Evolutionary conservation across 2,113 vertebrate species (phyloP).

Genomic region (Thamnaconus septentrionalis): DNA sequence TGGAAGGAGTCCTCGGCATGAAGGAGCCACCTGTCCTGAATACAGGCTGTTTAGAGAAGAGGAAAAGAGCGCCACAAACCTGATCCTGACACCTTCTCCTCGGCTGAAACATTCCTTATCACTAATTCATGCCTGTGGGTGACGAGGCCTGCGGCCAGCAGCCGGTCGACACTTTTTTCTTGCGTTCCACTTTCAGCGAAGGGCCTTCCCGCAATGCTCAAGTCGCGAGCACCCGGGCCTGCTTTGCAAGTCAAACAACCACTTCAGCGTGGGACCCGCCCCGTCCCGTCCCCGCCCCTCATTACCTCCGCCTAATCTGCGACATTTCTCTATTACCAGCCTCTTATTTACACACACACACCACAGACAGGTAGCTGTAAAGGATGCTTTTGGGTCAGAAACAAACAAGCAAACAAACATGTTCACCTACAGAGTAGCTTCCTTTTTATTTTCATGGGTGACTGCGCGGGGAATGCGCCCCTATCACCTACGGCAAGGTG

Average conservation of each 20-base stretch:
- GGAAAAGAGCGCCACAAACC: slow-evolving; percentile 75
- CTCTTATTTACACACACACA: slow-evolving; percentile 13
- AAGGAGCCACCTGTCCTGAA: slow-evolving; percentile 60
- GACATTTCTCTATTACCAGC: slow-evolving; percentile 6
- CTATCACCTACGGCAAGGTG: slow-evolving; percentile 16
- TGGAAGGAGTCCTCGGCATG: slow-evolving; percentile 41
- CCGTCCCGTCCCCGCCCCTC: slow-evolving; percentile 38
- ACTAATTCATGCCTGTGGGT: slow-evolving; percentile 79
- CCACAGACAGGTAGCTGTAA: slow-evolving; percentile 18
- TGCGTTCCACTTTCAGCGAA: slow-evolving; percentile 44
- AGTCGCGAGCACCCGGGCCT: slow-evolving; percentile 48
- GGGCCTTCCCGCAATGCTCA: slow-evolving; percentile 31
- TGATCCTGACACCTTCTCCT: slow-evolving; percentile 79
- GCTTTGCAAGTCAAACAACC: slow-evolving; percentile 82
- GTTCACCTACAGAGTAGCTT: slow-evolving; percentile 20
- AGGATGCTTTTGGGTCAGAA: slow-evolving; percentile 2
- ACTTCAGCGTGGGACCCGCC: slow-evolving; percentile 41
- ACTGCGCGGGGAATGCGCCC: slow-evolving; percentile 7
- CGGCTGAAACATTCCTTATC: slow-evolving; percentile 77
- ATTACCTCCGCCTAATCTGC: slow-evolving; percentile 25
- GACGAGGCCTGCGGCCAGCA: slow-evolving; percentile 63
- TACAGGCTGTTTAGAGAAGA: slow-evolving; percentile 55
- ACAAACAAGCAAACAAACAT: slow-evolving; percentile 15
- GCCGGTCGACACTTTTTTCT: slow-evolving; percentile 44
- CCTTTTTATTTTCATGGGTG: slow-evolving; percentile 11